A percentile compares a stretch with the other conserved stretches of the same genome.
Evolutionary conservation across 2,113 vertebrate genomes (phyloP).

Genomic region (Chaetura pelagica): DNA sequence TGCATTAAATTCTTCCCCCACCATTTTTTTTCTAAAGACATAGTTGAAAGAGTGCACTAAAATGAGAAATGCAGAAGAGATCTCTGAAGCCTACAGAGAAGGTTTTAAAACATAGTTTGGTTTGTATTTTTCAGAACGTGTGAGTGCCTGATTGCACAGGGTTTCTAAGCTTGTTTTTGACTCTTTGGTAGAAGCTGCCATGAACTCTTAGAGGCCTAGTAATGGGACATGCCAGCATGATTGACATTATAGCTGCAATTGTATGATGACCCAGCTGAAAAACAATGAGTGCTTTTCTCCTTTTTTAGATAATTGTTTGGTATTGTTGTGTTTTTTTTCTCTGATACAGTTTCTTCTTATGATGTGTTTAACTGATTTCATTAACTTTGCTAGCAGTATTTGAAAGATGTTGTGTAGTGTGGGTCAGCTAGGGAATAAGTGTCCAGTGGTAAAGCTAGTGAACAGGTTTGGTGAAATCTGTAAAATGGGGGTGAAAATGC

Average conservation of each 20-base stretch:
- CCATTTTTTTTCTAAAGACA: neutral
- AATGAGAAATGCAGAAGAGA: neutral
- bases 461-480: neutral
- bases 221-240: neutral
- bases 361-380: neutral
- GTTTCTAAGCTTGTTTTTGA: neutral
- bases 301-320: neutral
- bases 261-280: neutral
- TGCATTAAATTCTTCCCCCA: neutral
- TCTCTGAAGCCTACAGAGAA: neutral
- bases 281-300: neutral
- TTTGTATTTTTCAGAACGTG: neutral
- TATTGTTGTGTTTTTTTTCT: neutral
- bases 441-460: neutral
- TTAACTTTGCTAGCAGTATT: neutral
- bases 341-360: neutral
- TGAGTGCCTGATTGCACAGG: neutral
- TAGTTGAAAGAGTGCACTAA: neutral
- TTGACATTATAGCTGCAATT: neutral
- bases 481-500: neutral
- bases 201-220: neutral
- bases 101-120: neutral
- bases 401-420: neutral
- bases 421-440: neutral
- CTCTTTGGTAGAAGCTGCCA: neutral